Evolutionary conservation across 2,888 invertebrate genomes (phyloP), one percentile per base, ranked within the genome.

Genomic region (Drosophila merina): DNA sequence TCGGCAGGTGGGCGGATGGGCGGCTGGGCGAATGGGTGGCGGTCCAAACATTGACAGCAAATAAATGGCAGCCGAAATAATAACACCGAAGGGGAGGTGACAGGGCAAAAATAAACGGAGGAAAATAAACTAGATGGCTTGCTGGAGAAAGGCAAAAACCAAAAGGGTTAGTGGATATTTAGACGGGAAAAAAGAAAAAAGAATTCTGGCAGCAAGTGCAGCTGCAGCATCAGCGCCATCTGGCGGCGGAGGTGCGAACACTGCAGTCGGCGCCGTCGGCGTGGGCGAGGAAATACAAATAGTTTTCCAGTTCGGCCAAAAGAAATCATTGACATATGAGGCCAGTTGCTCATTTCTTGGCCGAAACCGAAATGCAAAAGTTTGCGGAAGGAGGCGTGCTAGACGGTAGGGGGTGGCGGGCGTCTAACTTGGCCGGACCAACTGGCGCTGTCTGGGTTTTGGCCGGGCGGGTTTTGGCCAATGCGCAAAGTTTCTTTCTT

Each of bases 31-130:
- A 20, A 20, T 20, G 63, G 68, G 59, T 58, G 74, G 77, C 59
- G 72, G 84, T 72, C 81, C 73, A 72, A 85, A 78, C 88, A 89
- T 87, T 88, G 87, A 89, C 89, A 88, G 87, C 85, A 87, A 89
- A 89, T 88, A 87, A 87, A 89, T 87, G 85, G 82, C 74, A 89
- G 79, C 81, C 86, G 86, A 88, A 89, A 89, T 87, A 86, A 87
- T 88, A 88, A 89, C 89, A 89, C 77, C 88, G 78, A 90, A 89
- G 79, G 74, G 84, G 88, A 82, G 82, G 50, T 52, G 50, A 52
- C 52, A 40, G 9, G 38, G 9, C 48, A 26, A 12, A 28, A n/a
- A 26, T 28, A 48, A 28, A 0, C 12, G 30, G 9, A 25, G 5
- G 9, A 38, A 12, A 30, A 33, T 36, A 54, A 45, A 31, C 42